These are phyloP conservation scores for Chouioia cunea DNA, from an alignment of 2,888 invertebrate species.

Conservation along the genomic window DNA sequence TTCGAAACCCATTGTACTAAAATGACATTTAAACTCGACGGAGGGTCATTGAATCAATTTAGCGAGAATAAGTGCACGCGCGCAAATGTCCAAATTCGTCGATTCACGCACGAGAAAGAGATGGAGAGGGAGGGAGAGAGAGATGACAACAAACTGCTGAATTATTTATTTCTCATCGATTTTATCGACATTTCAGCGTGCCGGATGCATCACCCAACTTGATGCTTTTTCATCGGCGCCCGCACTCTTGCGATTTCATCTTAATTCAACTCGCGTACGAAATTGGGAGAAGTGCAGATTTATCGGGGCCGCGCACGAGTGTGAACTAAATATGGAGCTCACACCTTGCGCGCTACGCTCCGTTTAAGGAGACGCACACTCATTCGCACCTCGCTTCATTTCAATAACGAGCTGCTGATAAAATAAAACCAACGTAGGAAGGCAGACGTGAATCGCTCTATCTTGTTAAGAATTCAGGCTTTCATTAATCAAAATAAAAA, in stretches of 20 bases:
- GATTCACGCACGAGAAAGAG: constrained; percentile 14
- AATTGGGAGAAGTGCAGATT: constrained; percentile 52
- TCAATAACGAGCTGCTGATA: constrained; percentile 57
- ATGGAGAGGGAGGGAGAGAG: background rate
- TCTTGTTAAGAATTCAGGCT: too few relatives aligned
- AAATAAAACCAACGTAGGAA: too few relatives aligned
- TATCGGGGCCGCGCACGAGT: constrained; percentile 53
- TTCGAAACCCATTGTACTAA: background rate
- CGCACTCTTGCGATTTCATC: constrained; percentile 26
- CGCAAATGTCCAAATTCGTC: constrained; percentile 20
- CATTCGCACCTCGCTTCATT: constrained; percentile 62
- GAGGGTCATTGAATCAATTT: constrained; percentile 4
- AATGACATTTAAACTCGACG: constrained; percentile 16
- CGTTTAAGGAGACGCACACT: constrained; percentile 58
- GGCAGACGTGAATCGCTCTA: too few relatives aligned
- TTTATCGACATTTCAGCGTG: constrained; percentile 16
- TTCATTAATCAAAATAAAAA: background rate
- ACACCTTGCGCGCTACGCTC: constrained; percentile 53
- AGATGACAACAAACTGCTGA: constrained; percentile 17
- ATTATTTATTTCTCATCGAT: constrained; percentile 37
- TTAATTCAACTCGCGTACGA: constrained; percentile 36
- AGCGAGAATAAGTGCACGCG: constrained; percentile 17
- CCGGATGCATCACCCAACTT: constrained; percentile 24
- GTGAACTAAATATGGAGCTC: constrained; percentile 59
- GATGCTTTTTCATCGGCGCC: constrained; percentile 47